Percentiles rank a stretch among this genome's conserved stretches.
These are phyloP conservation scores for Nephrotoma appendiculata DNA, from an alignment of 2,888 invertebrate species.

Conservation along the genomic window DNA sequence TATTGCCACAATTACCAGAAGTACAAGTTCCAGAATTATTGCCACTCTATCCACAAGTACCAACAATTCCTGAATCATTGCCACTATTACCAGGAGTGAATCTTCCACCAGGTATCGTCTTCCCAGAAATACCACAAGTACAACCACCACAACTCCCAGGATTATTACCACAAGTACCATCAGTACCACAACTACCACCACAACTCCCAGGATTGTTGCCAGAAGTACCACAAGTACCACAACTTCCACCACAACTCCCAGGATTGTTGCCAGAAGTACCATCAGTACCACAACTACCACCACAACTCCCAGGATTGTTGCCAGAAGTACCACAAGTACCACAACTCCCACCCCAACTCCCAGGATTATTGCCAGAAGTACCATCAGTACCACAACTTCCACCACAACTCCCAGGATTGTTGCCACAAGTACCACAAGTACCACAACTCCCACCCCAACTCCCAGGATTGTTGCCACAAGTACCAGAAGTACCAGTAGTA, in stretches of 20 bases:
- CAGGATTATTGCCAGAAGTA: background rate
- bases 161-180: background rate
- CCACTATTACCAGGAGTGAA: background rate
- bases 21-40: background rate
- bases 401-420: too few relatives aligned
- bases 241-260: background rate
- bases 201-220: background rate
- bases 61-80: background rate
- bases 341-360: background rate
- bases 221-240: background rate
- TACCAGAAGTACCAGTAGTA: background rate
- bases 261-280: background rate
- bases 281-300: background rate
- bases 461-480: too few relatives aligned
- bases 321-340: background rate
- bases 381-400: too few relatives aligned
- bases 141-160: background rate
- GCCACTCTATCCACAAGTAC: background rate
- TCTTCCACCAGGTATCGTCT: background rate
- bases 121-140: background rate
- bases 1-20: background rate
- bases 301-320: background rate
- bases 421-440: background rate
- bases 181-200: background rate
- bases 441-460: background rate